phyloP scores from a whole-genome alignment of 2,888 invertebrate species.

The Ernsta delagoae region DNA sequence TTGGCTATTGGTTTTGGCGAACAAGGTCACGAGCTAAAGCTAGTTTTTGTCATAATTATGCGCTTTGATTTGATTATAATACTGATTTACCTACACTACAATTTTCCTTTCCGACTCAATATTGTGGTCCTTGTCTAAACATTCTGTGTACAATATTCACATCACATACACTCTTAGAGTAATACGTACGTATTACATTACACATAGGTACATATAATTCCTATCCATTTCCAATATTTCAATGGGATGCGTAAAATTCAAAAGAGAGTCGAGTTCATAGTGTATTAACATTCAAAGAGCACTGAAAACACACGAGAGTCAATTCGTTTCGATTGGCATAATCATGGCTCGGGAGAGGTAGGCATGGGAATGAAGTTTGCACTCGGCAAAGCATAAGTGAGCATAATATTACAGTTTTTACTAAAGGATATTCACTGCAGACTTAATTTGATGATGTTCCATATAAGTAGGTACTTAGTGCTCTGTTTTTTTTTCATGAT shows the following conservation, averaged over 20 bases:
- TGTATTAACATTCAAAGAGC: background rate
- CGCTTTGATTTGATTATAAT: too few species aligned
- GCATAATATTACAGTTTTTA: background rate
- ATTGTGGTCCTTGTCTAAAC: too few species aligned
- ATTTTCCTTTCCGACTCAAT: too few species aligned
- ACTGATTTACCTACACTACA: too few species aligned
- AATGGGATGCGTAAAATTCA: background rate
- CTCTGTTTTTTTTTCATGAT: too few species aligned
- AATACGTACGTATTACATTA: too few species aligned
- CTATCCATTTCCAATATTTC: background rate
- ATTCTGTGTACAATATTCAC: too few species aligned
- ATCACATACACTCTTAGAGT: too few species aligned
- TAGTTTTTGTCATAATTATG: too few species aligned
- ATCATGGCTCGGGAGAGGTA: background rate
- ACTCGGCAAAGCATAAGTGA: background rate
- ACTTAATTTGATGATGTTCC: background rate
- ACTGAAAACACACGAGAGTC: background rate
- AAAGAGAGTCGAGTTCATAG: background rate
- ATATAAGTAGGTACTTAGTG: too few species aligned
- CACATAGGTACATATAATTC: background rate
- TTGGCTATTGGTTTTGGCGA: too few species aligned
- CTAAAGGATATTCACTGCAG: background rate
- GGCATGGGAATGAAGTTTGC: background rate
- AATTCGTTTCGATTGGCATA: slow-evolving; percentile 1
- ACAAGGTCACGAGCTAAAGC: too few species aligned